Conservation (phyloP, 2,888 invertebrate species). For the Sclerodermus sp. region DNA sequence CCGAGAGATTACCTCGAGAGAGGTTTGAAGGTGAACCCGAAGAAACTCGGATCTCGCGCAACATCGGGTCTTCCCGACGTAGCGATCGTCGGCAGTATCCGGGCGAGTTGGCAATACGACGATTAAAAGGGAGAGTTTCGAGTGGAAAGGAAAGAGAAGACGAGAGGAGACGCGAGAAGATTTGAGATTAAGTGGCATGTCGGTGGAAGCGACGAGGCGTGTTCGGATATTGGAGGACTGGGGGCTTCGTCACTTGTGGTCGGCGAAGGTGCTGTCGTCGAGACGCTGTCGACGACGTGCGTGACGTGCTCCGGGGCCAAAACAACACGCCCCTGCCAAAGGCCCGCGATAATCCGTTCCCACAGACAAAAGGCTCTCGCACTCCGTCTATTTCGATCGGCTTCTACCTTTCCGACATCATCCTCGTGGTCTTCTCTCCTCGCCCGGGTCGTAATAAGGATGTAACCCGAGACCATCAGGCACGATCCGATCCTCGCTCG, state of each 20-base stretch:
- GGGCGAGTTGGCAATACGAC: no score
- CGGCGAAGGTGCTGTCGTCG: no score
- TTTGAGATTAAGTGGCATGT: constrained; percentile 22
- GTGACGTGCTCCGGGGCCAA: constrained; percentile 43
- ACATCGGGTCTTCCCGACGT: no score
- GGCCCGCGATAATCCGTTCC: constrained; percentile 44
- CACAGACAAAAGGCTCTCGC: constrained; percentile 54
- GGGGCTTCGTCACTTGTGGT: constrained; percentile 49
- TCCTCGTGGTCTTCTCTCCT: constrained; percentile 35
- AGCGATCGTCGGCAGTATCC: no score
- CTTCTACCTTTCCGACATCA: constrained; percentile 21
- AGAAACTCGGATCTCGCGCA: no score
- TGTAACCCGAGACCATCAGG: constrained; percentile 55
- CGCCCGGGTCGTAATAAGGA: constrained; percentile 51
- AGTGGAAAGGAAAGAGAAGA: constrained; percentile 4
- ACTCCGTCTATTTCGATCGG: constrained; percentile 52
- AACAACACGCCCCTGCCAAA: constrained; percentile 34
- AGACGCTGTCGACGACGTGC: constrained; percentile 41
- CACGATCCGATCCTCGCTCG: no score
- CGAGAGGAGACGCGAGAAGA: constrained; percentile 20
- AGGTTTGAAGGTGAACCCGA: no score
- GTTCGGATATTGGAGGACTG: constrained; percentile 36
- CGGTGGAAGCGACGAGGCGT: constrained; percentile 44
- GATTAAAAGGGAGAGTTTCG: constrained; percentile 10
- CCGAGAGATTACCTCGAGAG: no score